Conservation (phyloP, 2,888 invertebrate genomes). For the Pseudoips prasinana region DNA sequence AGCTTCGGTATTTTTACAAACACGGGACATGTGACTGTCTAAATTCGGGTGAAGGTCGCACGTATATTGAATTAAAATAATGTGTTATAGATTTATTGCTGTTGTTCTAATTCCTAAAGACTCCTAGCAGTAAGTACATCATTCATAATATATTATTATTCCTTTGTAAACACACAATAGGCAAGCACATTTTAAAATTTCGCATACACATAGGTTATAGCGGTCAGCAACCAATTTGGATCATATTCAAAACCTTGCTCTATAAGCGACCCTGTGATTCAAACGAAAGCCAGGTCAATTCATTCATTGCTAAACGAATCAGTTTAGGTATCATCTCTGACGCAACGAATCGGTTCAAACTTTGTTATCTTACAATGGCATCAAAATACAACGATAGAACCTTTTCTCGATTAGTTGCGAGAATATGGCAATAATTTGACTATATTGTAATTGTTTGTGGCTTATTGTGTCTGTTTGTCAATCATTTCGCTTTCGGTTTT, state of each 20-base stretch:
- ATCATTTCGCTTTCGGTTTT: constrained; percentile 67
- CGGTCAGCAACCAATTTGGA: constrained; percentile 25
- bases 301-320: constrained; percentile 27
- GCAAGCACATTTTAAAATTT: too few relatives aligned
- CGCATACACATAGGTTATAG: too few relatives aligned
- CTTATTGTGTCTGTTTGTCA: constrained; percentile 71
- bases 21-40: too few relatives aligned
- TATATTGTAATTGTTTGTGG: constrained; percentile 66
- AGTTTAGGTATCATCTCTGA: constrained; percentile 23
- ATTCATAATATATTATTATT: too few relatives aligned
- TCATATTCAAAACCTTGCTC: constrained; percentile 18
- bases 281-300: constrained; percentile 24
- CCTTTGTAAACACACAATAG: too few relatives aligned
- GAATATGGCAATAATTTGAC: constrained; percentile 66
- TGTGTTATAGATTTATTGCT: too few relatives aligned
- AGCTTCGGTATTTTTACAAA: too few relatives aligned
- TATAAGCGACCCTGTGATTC: constrained; percentile 18
- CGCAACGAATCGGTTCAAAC: constrained; percentile 47
- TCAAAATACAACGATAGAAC: constrained; percentile 74
- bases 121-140: too few relatives aligned
- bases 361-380: constrained; percentile 69
- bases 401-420: constrained; percentile 67
- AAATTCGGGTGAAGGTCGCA: too few relatives aligned
- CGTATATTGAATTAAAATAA: too few relatives aligned
- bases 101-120: too few relatives aligned